Conservation (phyloP, 2,113 vertebrate genomes). For the Odontophorus gujanensis region DNA sequence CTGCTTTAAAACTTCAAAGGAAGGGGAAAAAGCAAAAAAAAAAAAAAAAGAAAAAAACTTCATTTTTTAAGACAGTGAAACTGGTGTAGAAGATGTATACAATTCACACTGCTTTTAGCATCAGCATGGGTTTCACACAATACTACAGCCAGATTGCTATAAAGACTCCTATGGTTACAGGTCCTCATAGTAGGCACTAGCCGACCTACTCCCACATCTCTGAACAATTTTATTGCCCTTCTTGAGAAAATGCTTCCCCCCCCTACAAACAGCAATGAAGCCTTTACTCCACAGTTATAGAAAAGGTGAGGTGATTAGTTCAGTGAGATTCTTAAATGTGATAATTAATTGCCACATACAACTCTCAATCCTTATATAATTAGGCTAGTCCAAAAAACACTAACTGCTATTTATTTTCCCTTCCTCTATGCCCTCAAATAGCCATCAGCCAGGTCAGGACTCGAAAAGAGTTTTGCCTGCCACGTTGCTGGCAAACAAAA, state of each 20-base stretch:
- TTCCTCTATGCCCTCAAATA: conserved; percentile 31
- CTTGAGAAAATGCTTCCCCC: background rate
- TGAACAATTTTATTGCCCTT: background rate
- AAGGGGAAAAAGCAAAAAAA: conserved; percentile 24
- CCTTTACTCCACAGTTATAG: background rate
- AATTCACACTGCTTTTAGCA: conserved; percentile 36
- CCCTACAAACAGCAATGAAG: background rate
- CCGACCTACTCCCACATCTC: background rate
- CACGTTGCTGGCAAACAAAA: conserved; percentile 56
- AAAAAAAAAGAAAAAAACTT: background rate
- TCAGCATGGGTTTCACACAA: background rate
- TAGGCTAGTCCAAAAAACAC: background rate
- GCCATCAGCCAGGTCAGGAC: conserved; percentile 47
- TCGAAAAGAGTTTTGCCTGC: conserved; percentile 32
- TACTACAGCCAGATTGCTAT: background rate
- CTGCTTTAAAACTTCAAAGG: conserved; percentile 78
- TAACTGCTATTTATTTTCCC: background rate
- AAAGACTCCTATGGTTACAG: background rate
- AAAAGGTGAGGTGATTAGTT: background rate
- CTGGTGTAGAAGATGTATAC: conserved; percentile 50
- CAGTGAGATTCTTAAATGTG: background rate
- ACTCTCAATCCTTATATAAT: background rate
- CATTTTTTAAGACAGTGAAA: conserved; percentile 59
- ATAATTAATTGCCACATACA: background rate
- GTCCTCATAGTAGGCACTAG: background rate